phyloP scores from a whole-genome alignment of 2,888 invertebrate genomes.

The Amblyjoppa fuscipennis region DNA sequence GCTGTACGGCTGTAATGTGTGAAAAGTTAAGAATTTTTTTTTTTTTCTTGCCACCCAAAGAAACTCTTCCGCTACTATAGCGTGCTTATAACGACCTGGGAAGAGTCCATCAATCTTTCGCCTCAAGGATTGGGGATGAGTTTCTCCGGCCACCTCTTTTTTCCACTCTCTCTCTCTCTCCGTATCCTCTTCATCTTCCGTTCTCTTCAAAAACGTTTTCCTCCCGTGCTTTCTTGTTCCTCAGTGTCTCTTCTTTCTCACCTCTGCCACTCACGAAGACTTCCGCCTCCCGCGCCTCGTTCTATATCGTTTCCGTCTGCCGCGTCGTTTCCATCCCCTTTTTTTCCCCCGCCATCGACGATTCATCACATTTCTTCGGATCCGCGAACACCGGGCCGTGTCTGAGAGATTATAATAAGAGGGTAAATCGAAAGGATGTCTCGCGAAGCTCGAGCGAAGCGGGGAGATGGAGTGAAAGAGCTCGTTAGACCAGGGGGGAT shows the following conservation, averaged over 20 bases:
- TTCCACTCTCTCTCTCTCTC: neutral
- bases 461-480: conserved; percentile 12
- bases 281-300: neutral
- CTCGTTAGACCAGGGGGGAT: conserved; percentile 5
- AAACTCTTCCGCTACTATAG: conserved; percentile 9
- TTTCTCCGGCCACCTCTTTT: conserved; percentile 4
- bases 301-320: conserved; percentile 2
- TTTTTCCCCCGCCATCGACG: conserved; percentile 5
- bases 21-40: conserved; percentile 9
- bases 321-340: neutral
- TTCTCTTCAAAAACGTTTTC: conserved; percentile 8
- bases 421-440: conserved; percentile 31
- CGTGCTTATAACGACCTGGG: neutral
- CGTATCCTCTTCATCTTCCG: neutral
- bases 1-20: neutral
- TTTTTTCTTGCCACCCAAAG: neutral
- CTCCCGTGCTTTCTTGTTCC: conserved; percentile 9
- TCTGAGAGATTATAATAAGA: conserved; percentile 45
- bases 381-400: conserved; percentile 8
- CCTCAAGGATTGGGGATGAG: conserved; percentile 15
- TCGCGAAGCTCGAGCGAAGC: neutral
- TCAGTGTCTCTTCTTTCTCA: conserved; percentile 14
- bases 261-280: neutral
- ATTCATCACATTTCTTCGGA: conserved; percentile 24
- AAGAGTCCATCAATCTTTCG: conserved; percentile 32